These are phyloP conservation scores for Clarias batrachus DNA, from an alignment of 2,113 vertebrate species.

Conservation along the genomic window DNA sequence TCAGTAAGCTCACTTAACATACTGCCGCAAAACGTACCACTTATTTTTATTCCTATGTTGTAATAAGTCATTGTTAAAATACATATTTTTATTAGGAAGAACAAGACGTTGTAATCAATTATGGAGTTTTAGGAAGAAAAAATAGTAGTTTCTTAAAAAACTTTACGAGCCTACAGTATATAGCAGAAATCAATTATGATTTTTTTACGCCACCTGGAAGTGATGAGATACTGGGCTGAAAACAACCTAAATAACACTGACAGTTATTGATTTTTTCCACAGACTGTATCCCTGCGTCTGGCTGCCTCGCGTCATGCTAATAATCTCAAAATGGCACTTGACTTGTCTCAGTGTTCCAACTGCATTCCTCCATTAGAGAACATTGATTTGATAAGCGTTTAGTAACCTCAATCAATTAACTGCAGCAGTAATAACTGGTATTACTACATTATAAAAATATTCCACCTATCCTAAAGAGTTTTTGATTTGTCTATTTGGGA, in stretches of 20 bases:
- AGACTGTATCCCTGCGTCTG: neutral
- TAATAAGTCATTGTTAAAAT: neutral
- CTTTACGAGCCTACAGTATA: neutral
- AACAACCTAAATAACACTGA: neutral
- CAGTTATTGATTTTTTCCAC: constrained; percentile 21
- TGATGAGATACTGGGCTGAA: neutral
- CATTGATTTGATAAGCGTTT: neutral
- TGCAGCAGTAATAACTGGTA: neutral
- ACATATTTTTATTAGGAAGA: neutral
- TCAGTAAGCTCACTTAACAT: neutral
- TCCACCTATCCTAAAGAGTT: neutral
- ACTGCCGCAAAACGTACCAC: neutral
- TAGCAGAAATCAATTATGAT: neutral
- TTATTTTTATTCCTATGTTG: neutral
- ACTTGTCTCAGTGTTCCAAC: neutral
- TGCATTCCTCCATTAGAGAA: neutral
- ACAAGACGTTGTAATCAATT: neutral
- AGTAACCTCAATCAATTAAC: neutral
- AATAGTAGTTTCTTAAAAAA: neutral
- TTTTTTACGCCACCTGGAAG: neutral
- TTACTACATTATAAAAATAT: neutral
- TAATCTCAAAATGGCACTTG: neutral
- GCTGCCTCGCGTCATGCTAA: neutral
- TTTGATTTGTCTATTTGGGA: neutral
- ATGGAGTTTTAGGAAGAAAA: neutral